A percentile compares a stretch with the other conserved stretches of the same genome.
Conservation (phyloP, 2,888 invertebrate species). For the Drosophila algonquin region DNA sequence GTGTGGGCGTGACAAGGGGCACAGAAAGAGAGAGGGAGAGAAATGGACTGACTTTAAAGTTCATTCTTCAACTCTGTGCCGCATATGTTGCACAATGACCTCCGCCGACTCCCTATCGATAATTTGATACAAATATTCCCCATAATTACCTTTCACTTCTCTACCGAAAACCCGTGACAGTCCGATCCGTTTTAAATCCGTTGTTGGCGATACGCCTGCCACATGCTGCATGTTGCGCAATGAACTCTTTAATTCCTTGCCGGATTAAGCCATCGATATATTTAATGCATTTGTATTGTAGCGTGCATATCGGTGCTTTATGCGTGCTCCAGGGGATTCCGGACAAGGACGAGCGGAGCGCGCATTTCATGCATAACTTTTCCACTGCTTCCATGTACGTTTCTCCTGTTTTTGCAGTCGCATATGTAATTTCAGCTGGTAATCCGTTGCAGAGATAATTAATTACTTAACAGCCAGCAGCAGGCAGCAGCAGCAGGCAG, state of each 20-base stretch:
- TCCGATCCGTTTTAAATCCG: background rate
- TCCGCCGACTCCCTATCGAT: background rate
- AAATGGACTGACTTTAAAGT: slow-evolving; percentile 14
- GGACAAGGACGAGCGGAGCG: slow-evolving; percentile 5
- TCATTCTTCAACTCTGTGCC: background rate
- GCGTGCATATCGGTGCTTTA: slow-evolving; percentile 1
- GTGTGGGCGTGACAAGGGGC: slow-evolving; percentile 12
- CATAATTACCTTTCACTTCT: background rate
- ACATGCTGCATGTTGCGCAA: slow-evolving; percentile 11
- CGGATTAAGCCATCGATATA: slow-evolving; percentile 46
- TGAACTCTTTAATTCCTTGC: slow-evolving; percentile 34
- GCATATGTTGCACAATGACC: background rate
- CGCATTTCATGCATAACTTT: slow-evolving; percentile 31
- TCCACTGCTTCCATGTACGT: background rate
- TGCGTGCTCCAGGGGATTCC: slow-evolving; percentile 11
- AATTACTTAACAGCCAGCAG: slow-evolving; percentile 48
- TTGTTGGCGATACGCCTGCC: slow-evolving; percentile 19
- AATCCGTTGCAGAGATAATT: slow-evolving; percentile 53
- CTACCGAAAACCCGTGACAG: background rate
- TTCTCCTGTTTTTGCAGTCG: slow-evolving; percentile 16
- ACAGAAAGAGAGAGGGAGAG: background rate
- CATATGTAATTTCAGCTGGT: slow-evolving; percentile 41
- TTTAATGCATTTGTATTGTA: slow-evolving; percentile 21
- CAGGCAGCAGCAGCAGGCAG: background rate
- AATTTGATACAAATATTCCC: background rate